phyloP scores from a whole-genome alignment of 2,113 vertebrate genomes.

The Halichoerus grypus region DNA sequence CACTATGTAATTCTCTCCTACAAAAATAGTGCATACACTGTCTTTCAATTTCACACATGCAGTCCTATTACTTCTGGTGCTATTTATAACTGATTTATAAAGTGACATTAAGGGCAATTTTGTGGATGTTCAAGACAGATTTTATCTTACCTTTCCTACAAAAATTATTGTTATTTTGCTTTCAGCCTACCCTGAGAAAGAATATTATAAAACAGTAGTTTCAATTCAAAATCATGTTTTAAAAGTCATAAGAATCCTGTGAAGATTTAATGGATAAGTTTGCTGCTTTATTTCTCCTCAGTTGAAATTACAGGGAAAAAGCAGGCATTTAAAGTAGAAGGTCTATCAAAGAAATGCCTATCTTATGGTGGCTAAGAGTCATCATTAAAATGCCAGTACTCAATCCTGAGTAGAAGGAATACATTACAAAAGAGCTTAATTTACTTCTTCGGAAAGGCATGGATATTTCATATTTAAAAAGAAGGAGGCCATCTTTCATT shows the following conservation, averaged over 20 bases:
- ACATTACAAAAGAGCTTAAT: constrained; percentile 31
- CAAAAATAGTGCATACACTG: not conserved
- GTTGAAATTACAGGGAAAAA: not conserved
- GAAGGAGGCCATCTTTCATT: not conserved
- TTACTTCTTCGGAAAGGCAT: not conserved
- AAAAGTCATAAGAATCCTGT: not conserved
- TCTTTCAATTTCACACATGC: not conserved
- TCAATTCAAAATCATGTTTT: constrained; percentile 44
- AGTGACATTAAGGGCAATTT: not conserved
- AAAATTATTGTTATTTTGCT: constrained; percentile 48
- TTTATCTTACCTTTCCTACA: constrained; percentile 1
- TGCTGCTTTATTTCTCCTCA: not conserved
- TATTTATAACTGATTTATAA: constrained; percentile 25
- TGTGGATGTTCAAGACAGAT: constrained; percentile 25
- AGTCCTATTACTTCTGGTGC: not conserved
- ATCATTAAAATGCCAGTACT: not conserved
- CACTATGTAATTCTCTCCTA: not conserved
- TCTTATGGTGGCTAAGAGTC: not conserved
- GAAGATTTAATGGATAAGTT: constrained; percentile 43
- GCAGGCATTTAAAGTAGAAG: constrained; percentile 24
- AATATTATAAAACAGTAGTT: constrained; percentile 32
- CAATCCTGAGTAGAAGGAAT: not conserved
- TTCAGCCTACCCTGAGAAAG: not conserved
- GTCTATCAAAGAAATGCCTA: constrained; percentile 14
- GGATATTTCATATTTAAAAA: not conserved